Percentiles rank a stretch among this genome's conserved stretches.
phyloP scores from a whole-genome alignment of 2,797 vertebrate species.

The Trichosurus vulpecula region DNA sequence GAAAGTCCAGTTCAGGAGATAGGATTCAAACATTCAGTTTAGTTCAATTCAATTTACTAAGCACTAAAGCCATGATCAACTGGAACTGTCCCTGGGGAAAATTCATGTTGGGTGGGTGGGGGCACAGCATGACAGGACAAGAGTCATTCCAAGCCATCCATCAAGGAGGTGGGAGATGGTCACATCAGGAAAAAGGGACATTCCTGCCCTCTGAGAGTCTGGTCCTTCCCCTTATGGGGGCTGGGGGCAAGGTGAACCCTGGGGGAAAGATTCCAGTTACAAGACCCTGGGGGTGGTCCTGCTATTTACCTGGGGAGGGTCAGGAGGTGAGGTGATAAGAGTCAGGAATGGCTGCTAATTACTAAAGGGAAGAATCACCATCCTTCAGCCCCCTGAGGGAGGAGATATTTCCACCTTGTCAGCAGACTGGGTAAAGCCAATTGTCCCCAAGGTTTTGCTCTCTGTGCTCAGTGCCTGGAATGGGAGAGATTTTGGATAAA shows the following conservation, averaged over 20 bases:
- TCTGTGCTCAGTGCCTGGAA: not conserved
- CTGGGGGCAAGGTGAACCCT: not conserved
- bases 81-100: not conserved
- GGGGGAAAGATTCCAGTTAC: not conserved
- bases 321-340: not conserved
- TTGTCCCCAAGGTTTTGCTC: not conserved
- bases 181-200: not conserved
- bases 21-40: not conserved
- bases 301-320: not conserved
- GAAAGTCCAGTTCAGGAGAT: not conserved
- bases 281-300: not conserved
- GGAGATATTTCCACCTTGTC: not conserved
- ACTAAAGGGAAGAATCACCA: not conserved
- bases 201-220: not conserved
- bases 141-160: not conserved
- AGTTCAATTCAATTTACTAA: not conserved
- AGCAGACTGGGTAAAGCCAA: not conserved
- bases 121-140: not conserved
- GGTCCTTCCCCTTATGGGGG: not conserved
- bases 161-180: not conserved
- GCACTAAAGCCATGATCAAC: not conserved
- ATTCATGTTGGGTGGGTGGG: not conserved
- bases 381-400: not conserved
- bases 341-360: not conserved
- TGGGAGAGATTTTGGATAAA: not conserved